Evolutionary conservation across 2,888 invertebrate genomes (phyloP), one percentile per base, ranked within the genome.

Genomic region (Lathronympha strigana): DNA sequence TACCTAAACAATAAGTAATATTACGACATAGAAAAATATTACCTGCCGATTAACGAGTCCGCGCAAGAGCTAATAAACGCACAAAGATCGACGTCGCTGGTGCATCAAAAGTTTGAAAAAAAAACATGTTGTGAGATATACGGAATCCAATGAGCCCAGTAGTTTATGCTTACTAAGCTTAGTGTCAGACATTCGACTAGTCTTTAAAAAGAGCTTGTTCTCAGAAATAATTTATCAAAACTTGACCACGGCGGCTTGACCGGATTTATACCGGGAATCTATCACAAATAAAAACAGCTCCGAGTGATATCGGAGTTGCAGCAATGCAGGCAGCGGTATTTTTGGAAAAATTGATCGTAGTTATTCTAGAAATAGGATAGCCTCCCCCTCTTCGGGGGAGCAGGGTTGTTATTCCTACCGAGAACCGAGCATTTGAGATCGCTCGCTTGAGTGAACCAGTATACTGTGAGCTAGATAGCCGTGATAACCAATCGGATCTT

Each of bases 321-420:
- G 61, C 66, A 66, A 61, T 66, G 66, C 61, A 61, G 66, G 47
- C 36, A n/a, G 54, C 45, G 45, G 28, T 66, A 66, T 66, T 66
- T 66, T 54, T 0, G 61, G 66, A 60, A 61, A 66, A 66, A 61
- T 61, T 61, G 60, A 66, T 66, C 49, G 60, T 8, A 28, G 33
- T 66, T 38, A 49, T 61, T 66, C 61, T 66, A 9, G 47, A 61
- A 66, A 61, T 60, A 60, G 63, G 33, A 57, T 40, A 21, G 11
- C 40, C 53, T 23, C 25, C 66, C 53, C 40, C 45, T n/a, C 5
- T 31, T 47, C 13, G 53, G 61, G 60, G 60, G 58, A 38, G 55
- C 23, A n/a, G 36, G 25, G 25, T 17, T 43, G 63, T 47, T 47
- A 9, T 47, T 47, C n/a, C 23, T 23, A 43, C 8, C 23, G n/a